Evolutionary conservation across 2,888 invertebrate genomes (phyloP), one percentile per base, ranked within the genome.

Genomic region (Hemistola chrysoprasaria): DNA sequence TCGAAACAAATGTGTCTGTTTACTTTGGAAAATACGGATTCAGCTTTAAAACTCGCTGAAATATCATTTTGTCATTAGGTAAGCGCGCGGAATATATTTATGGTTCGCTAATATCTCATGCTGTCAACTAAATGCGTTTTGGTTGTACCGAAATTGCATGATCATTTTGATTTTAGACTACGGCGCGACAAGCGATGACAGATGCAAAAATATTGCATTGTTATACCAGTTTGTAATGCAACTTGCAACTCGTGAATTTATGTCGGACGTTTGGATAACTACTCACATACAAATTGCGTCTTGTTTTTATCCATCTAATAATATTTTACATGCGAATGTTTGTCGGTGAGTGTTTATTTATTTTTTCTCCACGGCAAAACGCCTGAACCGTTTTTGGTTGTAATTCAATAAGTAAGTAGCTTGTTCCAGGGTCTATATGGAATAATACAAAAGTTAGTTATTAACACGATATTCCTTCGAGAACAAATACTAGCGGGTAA

Each of bases 161-260:
- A 78, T 81, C 76, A 82, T 83, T 83, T 81, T 78, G 80, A 83
- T 81, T 81, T 76, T 76, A 79, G 75, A 68, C 76, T 69, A 46
- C 58, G 40, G 37, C 62, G 62, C 34, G 56, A 62, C 60, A 58
- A 56, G 51, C 68, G 79, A 70, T 80, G 82, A 82, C 78, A 72
- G 67, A 74, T 72, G 68, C 68, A 66, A 74, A 78, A 76, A 75
- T 77, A 71, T 69, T 52, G 65, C 65, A 44, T 53, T 60, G 54
- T 48, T n/a, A 36, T 39, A 46, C 45, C 21, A 42, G 38, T 37
- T 31, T 39, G 43, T 41, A 41, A 47, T 48, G 39, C 20, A 41
- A 50, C 35, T 20, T 38, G 28, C 35, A 33, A 36, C 24, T 24
- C 28, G 36, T 47, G 43, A 46, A 50, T 53, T 45, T 43, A 35